Base-by-base conservation (phyloP, 2,888 invertebrate genomes). In the Spodoptera exigua region DNA sequence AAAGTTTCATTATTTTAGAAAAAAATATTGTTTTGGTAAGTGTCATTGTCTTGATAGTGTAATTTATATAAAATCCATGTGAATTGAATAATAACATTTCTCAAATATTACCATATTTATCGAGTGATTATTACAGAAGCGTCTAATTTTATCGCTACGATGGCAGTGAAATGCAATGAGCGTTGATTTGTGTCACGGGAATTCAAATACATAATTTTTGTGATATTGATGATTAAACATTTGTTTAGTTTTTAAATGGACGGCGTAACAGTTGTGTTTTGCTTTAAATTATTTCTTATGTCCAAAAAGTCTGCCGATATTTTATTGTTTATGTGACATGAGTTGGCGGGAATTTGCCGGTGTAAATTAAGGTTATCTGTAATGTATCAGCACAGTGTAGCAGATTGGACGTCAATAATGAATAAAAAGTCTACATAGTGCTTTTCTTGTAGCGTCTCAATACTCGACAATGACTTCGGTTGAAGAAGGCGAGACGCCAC, bases 1-100 rank as follows among this genome's bases (percentile, higher is more conserved):
- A 80, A 83, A 84, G 82, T 80, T 82, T 80, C 69, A 81, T 76
- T 79, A 82, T 80, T 83, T 80, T 80, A 81, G 81, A 89, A 89
- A 90, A 86, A 88, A 85, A 81, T 79, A 80, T 79, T 84, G 89
- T 90, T 89, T 89, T 90, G 88, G 93, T 93, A 83, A 90, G 94
- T 92, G 86, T 75, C 86, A 82, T 82, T 80, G 74, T 70, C 67
- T 70, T 68, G 68, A 56, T 58, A 59, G 55, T 61, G 17, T 55
- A 58, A 58, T 52, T 45, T 57, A 62, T 37, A 11, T 44, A 41
- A 47, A 51, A 53, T 53, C 43, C 17, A 61, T 11, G 41, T 57
- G 44, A 47, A 53, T 53, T 53, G 16, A 51, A 12, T 41, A 52
- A 1, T 3, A 2, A 32, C 27, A 34, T 44, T 36, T 39, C 27